These are phyloP conservation scores for Elymnias hypermnestra DNA, from an alignment of 1,140 invertebrate species.

Conservation along the genomic window DNA sequence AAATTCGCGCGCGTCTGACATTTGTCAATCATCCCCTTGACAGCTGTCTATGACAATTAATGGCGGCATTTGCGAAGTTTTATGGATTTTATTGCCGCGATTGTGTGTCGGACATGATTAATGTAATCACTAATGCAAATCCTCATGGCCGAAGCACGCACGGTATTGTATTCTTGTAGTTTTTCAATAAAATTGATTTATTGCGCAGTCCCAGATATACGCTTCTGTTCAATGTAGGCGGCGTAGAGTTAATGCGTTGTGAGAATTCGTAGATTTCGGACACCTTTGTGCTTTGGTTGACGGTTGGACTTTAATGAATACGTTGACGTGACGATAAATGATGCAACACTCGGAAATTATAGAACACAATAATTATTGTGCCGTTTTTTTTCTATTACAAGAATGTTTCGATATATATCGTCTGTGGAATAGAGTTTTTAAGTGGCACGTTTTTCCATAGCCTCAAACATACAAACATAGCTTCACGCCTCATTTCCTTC, in stretches of 20 bases:
- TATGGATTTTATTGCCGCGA: slow-evolving; percentile 59
- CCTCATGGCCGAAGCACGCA: slow-evolving; percentile 47
- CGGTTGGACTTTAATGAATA: slow-evolving; percentile 2
- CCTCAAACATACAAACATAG: no score
- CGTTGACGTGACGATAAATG: slow-evolving; percentile 11
- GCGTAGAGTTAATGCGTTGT: slow-evolving; percentile 14
- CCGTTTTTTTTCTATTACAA: not conserved
- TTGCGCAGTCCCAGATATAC: slow-evolving; percentile 29
- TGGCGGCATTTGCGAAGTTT: slow-evolving; percentile 64
- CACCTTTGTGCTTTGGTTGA: slow-evolving; percentile 7
- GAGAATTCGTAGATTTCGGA: slow-evolving; percentile 14
- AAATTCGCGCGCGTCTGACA: slow-evolving; percentile 52
- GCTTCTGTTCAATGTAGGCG: slow-evolving; percentile 26
- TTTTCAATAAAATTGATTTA: slow-evolving; percentile 65
- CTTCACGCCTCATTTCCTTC: no score
- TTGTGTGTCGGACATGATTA: slow-evolving; percentile 65
- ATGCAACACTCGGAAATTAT: slow-evolving; percentile 1
- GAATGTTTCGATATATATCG: not conserved
- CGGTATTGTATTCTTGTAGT: slow-evolving; percentile 46
- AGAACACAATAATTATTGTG: not conserved
- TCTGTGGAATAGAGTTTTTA: no score
- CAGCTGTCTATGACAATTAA: slow-evolving; percentile 71
- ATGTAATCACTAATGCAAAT: slow-evolving; percentile 73
- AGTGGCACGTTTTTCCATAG: no score
- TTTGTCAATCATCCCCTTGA: slow-evolving; percentile 69